Evolutionary conservation across 1,140 invertebrate species (phyloP).

Genomic region (Aphelinus certus): DNA sequence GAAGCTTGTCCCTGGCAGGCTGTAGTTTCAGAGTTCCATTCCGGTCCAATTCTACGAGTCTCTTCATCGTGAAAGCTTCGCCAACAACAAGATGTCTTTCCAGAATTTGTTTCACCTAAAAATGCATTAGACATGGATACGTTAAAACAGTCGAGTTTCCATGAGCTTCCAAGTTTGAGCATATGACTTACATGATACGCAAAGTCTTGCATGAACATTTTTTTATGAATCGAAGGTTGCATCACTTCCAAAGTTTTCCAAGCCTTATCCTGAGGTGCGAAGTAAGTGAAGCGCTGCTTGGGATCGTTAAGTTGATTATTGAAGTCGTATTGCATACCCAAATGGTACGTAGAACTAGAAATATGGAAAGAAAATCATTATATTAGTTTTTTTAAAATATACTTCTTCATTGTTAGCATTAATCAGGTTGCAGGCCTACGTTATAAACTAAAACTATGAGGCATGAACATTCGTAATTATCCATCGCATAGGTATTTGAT

Average conservation of each 20-base stretch:
- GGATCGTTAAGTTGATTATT: slow-evolving; percentile 81
- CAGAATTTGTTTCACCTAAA: slow-evolving; percentile 79
- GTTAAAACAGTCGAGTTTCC: background rate
- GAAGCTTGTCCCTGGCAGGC: slow-evolving; percentile 75
- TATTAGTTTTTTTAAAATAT: no score
- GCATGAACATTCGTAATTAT: no score
- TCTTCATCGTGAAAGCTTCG: slow-evolving; percentile 80
- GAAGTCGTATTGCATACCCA: slow-evolving; percentile 78
- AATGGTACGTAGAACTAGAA: slow-evolving; percentile 75
- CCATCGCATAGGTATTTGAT: no score
- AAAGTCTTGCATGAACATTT: slow-evolving; percentile 83
- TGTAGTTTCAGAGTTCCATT: slow-evolving; percentile 72
- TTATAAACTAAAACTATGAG: no score
- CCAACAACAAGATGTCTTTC: slow-evolving; percentile 83
- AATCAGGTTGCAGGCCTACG: no score
- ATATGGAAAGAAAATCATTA: no score
- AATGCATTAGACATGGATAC: background rate
- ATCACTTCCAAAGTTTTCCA: slow-evolving; percentile 79
- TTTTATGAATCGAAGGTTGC: slow-evolving; percentile 82
- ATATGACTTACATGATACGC: slow-evolving; percentile 78
- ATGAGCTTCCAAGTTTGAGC: background rate
- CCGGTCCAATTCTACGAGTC: slow-evolving; percentile 74
- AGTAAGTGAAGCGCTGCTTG: slow-evolving; percentile 87
- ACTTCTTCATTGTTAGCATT: no score
- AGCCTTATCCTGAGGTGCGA: slow-evolving; percentile 88